phyloP scores from a whole-genome alignment of 2,797 vertebrate species.

The Sebastiscus tertius region DNA sequence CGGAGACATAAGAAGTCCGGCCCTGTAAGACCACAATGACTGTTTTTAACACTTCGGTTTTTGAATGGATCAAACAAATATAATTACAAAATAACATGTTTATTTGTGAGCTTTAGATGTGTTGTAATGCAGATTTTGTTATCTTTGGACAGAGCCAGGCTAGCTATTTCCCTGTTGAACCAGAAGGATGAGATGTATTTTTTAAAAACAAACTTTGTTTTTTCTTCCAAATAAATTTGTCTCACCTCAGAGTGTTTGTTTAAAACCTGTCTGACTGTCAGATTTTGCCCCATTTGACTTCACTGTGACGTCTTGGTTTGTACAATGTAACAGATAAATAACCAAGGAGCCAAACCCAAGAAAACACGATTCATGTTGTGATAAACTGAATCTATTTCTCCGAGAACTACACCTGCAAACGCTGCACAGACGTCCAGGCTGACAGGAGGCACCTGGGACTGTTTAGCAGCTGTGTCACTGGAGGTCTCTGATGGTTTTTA shows the following conservation, averaged over 20 bases:
- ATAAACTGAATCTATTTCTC: neutral
- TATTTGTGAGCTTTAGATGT: neutral
- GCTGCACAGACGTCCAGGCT: neutral
- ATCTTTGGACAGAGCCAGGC: neutral
- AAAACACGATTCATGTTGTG: neutral
- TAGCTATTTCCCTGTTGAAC: neutral
- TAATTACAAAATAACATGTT: neutral
- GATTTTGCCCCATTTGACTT: neutral
- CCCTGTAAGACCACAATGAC: neutral
- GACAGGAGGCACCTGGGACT: constrained; percentile 33
- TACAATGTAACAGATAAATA: neutral
- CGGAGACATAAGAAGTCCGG: neutral
- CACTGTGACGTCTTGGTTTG: neutral
- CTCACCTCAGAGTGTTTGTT: neutral
- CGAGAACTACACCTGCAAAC: constrained; percentile 15
- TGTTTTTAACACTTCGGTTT: neutral
- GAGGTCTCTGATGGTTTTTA: constrained; percentile 13
- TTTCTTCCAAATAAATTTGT: neutral
- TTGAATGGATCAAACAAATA: neutral
- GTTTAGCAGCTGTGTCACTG: constrained; percentile 18
- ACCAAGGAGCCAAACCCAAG: neutral
- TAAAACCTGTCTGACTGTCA: neutral
- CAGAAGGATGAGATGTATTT: neutral
- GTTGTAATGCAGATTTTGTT: neutral
- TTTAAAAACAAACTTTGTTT: neutral